Percentiles rank a stretch among this genome's conserved stretches.
Conservation (phyloP, 2,797 vertebrate species). For the Cryptoprocta ferox region DNA sequence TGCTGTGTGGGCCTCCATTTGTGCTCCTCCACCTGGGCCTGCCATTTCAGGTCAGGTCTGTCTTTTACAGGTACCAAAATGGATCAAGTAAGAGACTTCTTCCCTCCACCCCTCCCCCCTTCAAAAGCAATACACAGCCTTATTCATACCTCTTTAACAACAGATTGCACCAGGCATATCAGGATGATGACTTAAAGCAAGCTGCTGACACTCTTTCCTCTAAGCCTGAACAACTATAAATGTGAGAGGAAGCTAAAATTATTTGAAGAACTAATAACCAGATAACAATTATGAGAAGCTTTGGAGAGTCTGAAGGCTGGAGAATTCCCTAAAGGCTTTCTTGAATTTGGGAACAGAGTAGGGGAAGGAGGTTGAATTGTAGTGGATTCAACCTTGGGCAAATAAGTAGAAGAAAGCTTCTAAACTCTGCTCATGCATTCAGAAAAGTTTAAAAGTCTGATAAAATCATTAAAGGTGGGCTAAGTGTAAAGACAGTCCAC, state of each 20-base stretch:
- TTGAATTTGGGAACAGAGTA: background rate
- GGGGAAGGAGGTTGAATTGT: background rate
- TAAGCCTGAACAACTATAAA: background rate
- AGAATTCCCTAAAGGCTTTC: fast-evolving
- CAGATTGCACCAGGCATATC: background rate
- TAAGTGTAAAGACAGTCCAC: background rate
- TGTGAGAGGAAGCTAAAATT: background rate
- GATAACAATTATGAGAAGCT: background rate
- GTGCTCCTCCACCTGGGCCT: background rate
- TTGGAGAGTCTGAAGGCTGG: background rate
- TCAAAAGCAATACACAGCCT: background rate
- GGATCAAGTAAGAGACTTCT: background rate
- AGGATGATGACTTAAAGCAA: background rate
- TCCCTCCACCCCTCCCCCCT: fast-evolving
- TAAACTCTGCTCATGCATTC: background rate
- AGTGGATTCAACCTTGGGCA: background rate
- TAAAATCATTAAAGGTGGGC: background rate
- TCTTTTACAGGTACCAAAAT: background rate
- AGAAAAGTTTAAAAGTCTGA: background rate
- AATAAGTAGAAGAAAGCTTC: background rate
- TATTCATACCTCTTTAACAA: background rate
- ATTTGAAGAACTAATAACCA: background rate
- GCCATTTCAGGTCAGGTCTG: background rate
- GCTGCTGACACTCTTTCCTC: background rate
- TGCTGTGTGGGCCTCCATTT: background rate